Percentiles rank a stretch among this genome's conserved stretches.
Conservation (phyloP, 2,797 vertebrate species). For the Xiphophorus birchmanni region DNA sequence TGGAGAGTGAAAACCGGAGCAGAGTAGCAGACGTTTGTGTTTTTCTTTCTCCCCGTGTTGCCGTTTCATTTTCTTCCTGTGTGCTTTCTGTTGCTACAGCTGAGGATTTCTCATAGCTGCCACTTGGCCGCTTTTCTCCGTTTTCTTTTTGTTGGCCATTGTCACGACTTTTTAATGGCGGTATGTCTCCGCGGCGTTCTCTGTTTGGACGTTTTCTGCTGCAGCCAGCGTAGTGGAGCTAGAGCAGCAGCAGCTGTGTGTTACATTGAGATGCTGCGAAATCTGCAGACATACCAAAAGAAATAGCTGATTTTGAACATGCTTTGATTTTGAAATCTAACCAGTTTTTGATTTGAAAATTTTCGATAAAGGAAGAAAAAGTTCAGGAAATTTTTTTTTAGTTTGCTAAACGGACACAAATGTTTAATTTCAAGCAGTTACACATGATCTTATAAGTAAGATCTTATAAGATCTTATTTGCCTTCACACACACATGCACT, state of each 20-base stretch:
- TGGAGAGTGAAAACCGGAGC: neutral
- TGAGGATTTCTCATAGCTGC: neutral
- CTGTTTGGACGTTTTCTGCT: conserved; percentile 1
- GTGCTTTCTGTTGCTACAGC: conserved; percentile 1
- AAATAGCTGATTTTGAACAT: neutral
- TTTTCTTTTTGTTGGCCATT: neutral
- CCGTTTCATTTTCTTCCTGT: conserved; percentile 5
- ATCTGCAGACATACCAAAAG: neutral
- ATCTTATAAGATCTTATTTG: no score
- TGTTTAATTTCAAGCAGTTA: neutral
- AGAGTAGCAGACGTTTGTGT: neutral
- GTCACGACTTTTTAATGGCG: neutral
- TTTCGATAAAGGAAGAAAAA: neutral
- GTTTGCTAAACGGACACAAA: neutral
- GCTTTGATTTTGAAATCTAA: neutral
- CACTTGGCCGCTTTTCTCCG: conserved; percentile 6
- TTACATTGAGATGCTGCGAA: neutral
- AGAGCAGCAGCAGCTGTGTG: neutral
- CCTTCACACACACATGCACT: neutral
- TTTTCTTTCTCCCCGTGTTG: no score
- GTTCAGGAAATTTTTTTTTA: no score
- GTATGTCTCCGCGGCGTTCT: neutral
- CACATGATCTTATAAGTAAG: neutral
- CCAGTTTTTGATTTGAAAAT: neutral
- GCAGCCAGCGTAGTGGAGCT: conserved; percentile 4